Conservation (phyloP, 2,113 vertebrate genomes). For the Cisticola juncidis region DNA sequence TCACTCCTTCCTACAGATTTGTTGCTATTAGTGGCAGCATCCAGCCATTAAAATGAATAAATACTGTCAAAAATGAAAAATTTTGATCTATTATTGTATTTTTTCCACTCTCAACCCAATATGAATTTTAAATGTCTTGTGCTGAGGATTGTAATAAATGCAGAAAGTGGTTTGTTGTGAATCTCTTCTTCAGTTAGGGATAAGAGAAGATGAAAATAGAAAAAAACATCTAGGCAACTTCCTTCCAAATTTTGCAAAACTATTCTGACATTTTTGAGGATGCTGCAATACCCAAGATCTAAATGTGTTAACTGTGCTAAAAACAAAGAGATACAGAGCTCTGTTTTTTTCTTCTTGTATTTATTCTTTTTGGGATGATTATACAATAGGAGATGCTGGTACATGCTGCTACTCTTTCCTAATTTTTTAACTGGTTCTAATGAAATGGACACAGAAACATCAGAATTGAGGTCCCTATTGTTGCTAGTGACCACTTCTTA, state of each 20-base stretch:
- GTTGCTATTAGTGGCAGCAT: background rate
- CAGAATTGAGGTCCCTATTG: background rate
- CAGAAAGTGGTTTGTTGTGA: background rate
- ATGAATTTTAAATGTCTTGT: background rate
- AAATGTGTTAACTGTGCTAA: background rate
- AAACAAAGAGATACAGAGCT: background rate
- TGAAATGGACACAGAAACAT: background rate
- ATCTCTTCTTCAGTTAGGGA: background rate
- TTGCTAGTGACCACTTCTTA: background rate
- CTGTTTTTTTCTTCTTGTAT: background rate
- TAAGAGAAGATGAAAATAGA: background rate
- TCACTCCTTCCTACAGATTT: background rate
- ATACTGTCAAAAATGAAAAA: background rate
- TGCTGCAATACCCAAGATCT: background rate
- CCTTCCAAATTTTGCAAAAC: background rate
- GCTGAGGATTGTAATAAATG: background rate
- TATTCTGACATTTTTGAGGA: background rate
- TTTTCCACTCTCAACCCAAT: background rate
- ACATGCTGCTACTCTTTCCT: background rate
- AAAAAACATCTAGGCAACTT: background rate
- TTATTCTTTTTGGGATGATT: background rate
- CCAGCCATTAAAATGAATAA: background rate
- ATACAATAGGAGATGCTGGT: background rate
- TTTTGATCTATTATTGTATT: background rate
- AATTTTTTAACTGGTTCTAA: background rate